phyloP scores from a whole-genome alignment of 2,113 vertebrate genomes.

The Mesembrinibis cayennensis region DNA sequence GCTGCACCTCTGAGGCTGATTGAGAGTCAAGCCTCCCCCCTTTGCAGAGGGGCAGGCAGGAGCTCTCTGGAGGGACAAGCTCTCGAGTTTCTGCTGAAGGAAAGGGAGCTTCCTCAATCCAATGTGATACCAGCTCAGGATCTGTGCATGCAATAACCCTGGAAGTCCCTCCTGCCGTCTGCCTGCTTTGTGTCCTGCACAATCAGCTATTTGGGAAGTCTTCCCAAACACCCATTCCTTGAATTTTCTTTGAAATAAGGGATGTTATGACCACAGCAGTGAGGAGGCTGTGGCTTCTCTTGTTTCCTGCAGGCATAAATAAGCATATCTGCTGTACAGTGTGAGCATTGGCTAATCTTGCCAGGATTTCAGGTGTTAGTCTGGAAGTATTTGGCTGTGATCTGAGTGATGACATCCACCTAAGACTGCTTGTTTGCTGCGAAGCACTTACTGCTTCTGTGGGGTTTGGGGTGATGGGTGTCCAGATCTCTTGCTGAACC shows the following conservation, averaged over 20 bases:
- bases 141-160: neutral
- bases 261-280: neutral
- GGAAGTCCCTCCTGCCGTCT: neutral
- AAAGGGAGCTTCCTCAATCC: neutral
- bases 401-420: neutral
- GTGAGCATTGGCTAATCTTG: neutral
- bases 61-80: neutral
- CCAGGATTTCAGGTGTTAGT: neutral
- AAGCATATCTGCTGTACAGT: neutral
- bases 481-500: neutral
- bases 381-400: neutral
- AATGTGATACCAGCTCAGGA: neutral
- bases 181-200: neutral
- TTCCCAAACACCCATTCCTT: neutral
- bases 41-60: fast-evolving
- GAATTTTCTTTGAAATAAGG: neutral
- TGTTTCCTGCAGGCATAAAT: neutral
- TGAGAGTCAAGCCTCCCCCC: neutral
- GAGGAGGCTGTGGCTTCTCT: neutral
- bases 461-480: neutral
- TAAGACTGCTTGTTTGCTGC: neutral
- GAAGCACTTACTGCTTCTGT: neutral
- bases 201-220: neutral
- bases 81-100: neutral
- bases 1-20: neutral